Conservation (phyloP, 2,113 vertebrate species). For the Oreotrochilus melanogaster region DNA sequence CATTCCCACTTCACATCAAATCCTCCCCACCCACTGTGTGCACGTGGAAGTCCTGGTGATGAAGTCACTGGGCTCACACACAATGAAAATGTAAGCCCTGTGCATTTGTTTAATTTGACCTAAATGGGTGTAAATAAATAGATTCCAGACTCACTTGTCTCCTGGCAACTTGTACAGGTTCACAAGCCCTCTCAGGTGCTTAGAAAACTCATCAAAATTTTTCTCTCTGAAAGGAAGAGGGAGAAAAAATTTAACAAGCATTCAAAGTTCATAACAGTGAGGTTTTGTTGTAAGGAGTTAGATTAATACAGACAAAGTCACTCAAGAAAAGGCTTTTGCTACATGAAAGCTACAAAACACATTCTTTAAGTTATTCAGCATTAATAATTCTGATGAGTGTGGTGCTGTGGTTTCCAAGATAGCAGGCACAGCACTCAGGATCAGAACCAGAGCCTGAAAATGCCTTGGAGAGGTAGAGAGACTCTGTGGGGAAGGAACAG, state of each 20-base stretch:
- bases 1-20: not conserved
- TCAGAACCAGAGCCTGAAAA: not conserved
- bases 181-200: conserved; percentile 95
- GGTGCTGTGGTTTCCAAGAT: not conserved
- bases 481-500: not conserved
- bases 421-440: not conserved
- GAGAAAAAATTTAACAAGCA: not conserved
- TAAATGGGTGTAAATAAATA: not conserved
- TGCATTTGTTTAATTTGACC: not conserved
- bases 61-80: not conserved
- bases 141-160: conserved; percentile 87
- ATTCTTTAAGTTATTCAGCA: not conserved
- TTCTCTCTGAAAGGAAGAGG: conserved; percentile 85
- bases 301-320: not conserved
- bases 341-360: not conserved
- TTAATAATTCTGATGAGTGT: not conserved
- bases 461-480: not conserved
- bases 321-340: not conserved
- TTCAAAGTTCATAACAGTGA: not conserved
- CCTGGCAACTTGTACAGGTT: conserved; percentile 96
- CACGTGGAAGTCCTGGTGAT: accelerated
- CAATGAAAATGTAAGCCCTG: not conserved
- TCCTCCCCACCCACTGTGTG: not conserved
- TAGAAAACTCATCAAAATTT: conserved; percentile 98
- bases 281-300: not conserved